A percentile compares a stretch with the other conserved stretches of the same genome.
phyloP scores from a whole-genome alignment of 1,140 invertebrate genomes.

The Drosophila auraria region DNA sequence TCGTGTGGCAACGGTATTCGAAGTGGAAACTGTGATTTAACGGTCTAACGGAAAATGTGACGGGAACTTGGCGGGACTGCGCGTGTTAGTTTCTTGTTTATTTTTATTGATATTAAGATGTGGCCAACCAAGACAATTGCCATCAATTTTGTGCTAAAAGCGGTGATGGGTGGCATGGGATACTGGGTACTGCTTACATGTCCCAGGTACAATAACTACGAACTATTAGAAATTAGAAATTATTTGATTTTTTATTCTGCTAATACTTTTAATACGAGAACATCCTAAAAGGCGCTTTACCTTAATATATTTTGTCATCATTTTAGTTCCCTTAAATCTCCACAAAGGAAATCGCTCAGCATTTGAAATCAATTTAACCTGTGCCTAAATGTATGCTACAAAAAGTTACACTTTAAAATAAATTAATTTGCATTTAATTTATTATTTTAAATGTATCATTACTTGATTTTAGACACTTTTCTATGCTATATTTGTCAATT shows the following conservation, averaged over 20 bases:
- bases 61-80: conserved; percentile 25
- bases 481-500: too few species aligned
- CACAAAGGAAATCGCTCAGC: too few species aligned
- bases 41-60: conserved; percentile 22
- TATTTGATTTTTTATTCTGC: too few species aligned
- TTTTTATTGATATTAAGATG: conserved; percentile 5
- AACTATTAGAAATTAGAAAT: too few species aligned
- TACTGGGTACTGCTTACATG: too few species aligned
- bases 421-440: not conserved
- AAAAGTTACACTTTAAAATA: not conserved
- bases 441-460: not conserved
- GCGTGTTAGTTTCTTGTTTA: conserved; percentile 18
- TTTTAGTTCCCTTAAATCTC: too few species aligned
- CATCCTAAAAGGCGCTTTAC: not conserved
- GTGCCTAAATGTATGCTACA: not conserved
- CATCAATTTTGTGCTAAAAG: not conserved
- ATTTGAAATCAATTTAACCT: not conserved
- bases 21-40: not conserved
- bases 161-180: not conserved
- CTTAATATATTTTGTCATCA: too few species aligned
- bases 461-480: not conserved
- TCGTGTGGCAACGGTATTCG: conserved; percentile 58
- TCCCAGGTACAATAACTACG: not conserved
- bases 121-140: not conserved
- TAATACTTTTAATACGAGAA: not conserved